Evolutionary conservation across 2,888 invertebrate genomes (phyloP), one percentile per base, ranked within the genome.

Genomic region (Drosophila setosimentum): DNA sequence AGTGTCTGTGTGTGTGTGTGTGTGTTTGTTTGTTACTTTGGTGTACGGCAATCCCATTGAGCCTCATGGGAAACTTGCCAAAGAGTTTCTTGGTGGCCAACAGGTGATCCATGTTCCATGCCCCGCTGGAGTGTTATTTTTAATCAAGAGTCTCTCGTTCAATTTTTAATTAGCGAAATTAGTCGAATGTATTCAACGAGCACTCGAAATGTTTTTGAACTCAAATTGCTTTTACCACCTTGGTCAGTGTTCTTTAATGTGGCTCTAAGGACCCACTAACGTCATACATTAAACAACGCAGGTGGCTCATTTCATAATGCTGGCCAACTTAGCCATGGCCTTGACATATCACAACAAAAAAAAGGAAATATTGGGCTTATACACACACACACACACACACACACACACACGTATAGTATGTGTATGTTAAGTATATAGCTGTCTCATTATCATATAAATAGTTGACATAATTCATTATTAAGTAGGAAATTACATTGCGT

Each of bases 151-250:
- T 63, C 80, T 78, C 86, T 79, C 88, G 91, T 91, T 91, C 82
- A 91, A 88, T 86, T 91, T 88, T 88, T 89, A 91, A 88, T 88
- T 86, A 90, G 72, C 63, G 50, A 82, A 90, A 90, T 87, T 90
- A 78, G 67, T 45, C 71, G 75, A 76, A 79, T 54, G 69, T 73
- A 45, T 10, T 50, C 33, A 7, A 30, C 32, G 37, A 57, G 37
- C 51, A 58, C 24, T 48, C 59, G 33, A 68, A 69, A 63, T 62
- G 53, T 62, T 74, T 42, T 62, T 67, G 54, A 67, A 45, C 33
- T 33, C 40, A 51, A 27, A 50, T 45, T 49, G 68, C 33, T 18
- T 58, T 40, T 35, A 40, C 45, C 11, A n/a, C 16, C n/a, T 48
- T 66, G 70, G 68, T 72, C 70, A 68, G 53, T 66, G 84, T 83